Percentiles rank a stretch among this genome's conserved stretches.
These are phyloP conservation scores for Aleiodes alternator DNA, from an alignment of 2,888 invertebrate species.

Conservation along the genomic window DNA sequence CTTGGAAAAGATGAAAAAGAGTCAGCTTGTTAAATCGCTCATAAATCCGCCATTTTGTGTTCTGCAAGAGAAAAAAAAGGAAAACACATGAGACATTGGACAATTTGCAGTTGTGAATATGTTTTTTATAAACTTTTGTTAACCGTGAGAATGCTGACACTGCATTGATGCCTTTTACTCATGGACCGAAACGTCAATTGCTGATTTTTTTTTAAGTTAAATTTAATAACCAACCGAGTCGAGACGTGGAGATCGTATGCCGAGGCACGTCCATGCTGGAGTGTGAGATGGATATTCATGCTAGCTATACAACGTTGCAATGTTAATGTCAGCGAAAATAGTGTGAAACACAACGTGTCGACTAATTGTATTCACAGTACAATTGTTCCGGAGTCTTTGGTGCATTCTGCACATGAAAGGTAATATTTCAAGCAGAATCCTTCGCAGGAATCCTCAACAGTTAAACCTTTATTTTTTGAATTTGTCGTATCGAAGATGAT, in stretches of 20 bases:
- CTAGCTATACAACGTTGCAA: constrained; percentile 64
- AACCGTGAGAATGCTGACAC: constrained; percentile 36
- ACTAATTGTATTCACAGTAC: constrained; percentile 70
- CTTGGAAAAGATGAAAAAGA: not conserved
- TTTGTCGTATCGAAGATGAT: too few species aligned
- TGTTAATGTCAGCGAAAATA: constrained; percentile 62
- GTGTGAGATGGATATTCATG: constrained; percentile 59
- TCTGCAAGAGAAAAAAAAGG: not conserved
- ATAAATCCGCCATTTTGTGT: constrained; percentile 5
- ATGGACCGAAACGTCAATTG: constrained; percentile 35
- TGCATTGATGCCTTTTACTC: not conserved
- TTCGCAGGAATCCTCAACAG: too few species aligned
- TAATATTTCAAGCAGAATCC: constrained; percentile 52
- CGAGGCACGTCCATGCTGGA: constrained; percentile 70
- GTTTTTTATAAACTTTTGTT: not conserved
- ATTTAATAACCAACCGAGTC: constrained; percentile 46
- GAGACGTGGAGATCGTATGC: constrained; percentile 74
- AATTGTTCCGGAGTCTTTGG: constrained; percentile 54
- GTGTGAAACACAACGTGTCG: constrained; percentile 60
- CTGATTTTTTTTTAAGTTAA: constrained; percentile 40
- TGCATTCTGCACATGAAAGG: constrained; percentile 59
- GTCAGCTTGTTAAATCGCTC: constrained; percentile 6
- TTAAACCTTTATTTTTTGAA: too few species aligned
- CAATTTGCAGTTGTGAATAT: not conserved
- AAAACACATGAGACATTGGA: not conserved